These are phyloP conservation scores for Microcebus lehilahytsara DNA, from an alignment of 2,113 vertebrate species.

Conservation along the genomic window DNA sequence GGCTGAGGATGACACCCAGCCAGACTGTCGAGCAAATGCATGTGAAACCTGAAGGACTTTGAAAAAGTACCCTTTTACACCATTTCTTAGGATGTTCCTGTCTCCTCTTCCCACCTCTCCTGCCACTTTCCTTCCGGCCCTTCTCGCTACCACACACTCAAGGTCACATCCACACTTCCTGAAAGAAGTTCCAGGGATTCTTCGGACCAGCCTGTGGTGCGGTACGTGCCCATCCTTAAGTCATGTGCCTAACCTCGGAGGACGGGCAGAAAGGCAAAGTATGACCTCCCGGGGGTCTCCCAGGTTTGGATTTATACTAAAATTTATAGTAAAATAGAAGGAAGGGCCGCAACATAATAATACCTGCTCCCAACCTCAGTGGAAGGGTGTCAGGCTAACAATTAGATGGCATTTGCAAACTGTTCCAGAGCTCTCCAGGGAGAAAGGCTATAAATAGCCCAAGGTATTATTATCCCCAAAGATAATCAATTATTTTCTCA, in stretches of 20 bases:
- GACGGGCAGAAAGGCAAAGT: not conserved
- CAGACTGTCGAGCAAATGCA: not conserved
- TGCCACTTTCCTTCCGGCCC: not conserved
- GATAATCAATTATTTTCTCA: slow-evolving; percentile 75
- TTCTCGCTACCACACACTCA: not conserved
- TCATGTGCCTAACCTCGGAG: too few relatives aligned
- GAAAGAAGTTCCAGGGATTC: not conserved
- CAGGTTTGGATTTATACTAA: not conserved
- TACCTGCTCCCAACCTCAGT: not conserved
- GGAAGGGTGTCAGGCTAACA: not conserved
- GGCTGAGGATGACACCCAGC: not conserved
- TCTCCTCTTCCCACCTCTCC: not conserved
- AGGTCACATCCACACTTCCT: not conserved
- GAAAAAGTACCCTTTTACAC: not conserved
- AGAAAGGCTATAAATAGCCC: slow-evolving; percentile 47
- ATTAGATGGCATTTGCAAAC: slow-evolving; percentile 55
- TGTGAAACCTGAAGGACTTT: not conserved
- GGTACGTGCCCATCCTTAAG: not conserved
- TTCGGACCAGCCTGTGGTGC: not conserved
- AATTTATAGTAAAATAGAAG: not conserved
- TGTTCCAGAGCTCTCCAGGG: not conserved
- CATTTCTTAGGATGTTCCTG: not conserved
- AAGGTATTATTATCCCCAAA: slow-evolving; percentile 60
- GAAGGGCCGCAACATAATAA: not conserved
- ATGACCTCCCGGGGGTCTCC: not conserved